Conservation (phyloP, 2,113 vertebrate species). For the Oncorhynchus kisutch region DNA sequence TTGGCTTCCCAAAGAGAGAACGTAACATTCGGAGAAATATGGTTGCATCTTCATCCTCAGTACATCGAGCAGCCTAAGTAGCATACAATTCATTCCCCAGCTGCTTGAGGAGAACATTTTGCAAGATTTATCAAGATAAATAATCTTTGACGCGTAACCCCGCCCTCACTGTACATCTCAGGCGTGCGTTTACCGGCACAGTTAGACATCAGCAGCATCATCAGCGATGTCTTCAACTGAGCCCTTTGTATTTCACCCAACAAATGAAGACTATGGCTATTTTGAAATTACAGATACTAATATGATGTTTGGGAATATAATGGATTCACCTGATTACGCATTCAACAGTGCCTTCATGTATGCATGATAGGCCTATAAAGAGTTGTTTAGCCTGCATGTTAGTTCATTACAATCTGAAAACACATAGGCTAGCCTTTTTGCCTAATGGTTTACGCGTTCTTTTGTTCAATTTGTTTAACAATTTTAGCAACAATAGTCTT, state of each 20-base stretch:
- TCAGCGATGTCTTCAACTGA: slow-evolving; percentile 55
- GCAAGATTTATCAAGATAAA: slow-evolving; percentile 45
- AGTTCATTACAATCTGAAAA: no score
- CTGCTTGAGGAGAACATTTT: slow-evolving; percentile 41
- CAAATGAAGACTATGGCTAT: neutral
- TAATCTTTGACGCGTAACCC: slow-evolving; percentile 61
- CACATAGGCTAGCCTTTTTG: no score
- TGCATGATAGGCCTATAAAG: neutral
- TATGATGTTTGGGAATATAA: no score
- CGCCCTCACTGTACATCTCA: slow-evolving; percentile 62
- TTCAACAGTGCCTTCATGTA: slow-evolving; percentile 15
- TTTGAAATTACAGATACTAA: neutral
- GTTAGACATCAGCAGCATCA: neutral
- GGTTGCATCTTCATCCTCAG: slow-evolving; percentile 40
- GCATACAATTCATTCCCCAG: slow-evolving; percentile 27
- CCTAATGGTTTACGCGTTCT: no score
- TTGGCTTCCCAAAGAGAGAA: slow-evolving; percentile 24
- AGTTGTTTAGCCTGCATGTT: no score
- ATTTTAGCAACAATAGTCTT: no score
- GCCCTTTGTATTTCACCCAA: neutral
- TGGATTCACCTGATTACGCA: slow-evolving; percentile 4
- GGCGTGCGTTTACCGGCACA: slow-evolving; percentile 27
- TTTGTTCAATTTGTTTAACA: no score
- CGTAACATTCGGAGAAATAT: slow-evolving; percentile 32
- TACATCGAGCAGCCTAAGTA: neutral